Percentiles rank a stretch among this genome's conserved stretches.
Evolutionary conservation across 2,888 invertebrate genomes (phyloP).

Genomic region (Bimastos eiseni): DNA sequence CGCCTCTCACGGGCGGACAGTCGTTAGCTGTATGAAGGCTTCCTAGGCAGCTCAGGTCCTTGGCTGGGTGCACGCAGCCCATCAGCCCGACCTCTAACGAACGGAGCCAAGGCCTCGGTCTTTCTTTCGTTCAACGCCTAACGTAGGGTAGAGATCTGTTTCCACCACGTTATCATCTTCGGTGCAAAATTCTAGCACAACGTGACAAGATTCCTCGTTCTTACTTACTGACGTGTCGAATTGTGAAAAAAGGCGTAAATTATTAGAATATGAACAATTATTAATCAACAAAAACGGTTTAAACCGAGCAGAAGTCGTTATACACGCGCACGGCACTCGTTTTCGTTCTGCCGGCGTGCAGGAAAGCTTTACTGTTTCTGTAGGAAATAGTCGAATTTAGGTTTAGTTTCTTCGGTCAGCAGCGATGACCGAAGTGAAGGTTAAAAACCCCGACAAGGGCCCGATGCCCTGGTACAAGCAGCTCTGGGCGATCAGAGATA

Average conservation of each 20-base stretch:
- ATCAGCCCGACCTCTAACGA: neutral
- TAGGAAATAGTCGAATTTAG: neutral
- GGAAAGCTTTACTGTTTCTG: neutral
- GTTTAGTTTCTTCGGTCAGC: neutral
- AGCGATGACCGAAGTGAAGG: neutral
- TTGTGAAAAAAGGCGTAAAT: neutral
- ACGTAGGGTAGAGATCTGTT: neutral
- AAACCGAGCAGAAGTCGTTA: neutral
- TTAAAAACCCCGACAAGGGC: neutral
- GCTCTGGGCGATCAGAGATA: slow-evolving; percentile 38
- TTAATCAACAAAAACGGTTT: neutral
- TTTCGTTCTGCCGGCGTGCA: neutral
- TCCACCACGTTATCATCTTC: neutral
- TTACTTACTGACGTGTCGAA: neutral
- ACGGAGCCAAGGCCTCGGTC: neutral
- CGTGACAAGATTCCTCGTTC: neutral
- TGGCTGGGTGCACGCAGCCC: neutral
- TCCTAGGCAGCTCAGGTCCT: neutral
- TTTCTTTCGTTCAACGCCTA: neutral
- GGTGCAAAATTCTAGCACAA: neutral
- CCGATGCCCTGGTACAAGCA: slow-evolving; percentile 34
- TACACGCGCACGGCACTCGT: neutral
- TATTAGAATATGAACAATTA: slow-evolving; percentile 13
- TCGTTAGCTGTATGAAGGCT: neutral
- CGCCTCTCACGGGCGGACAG: neutral